Conservation (phyloP, 2,888 invertebrate species). For the Osmoderma eremita region DNA sequence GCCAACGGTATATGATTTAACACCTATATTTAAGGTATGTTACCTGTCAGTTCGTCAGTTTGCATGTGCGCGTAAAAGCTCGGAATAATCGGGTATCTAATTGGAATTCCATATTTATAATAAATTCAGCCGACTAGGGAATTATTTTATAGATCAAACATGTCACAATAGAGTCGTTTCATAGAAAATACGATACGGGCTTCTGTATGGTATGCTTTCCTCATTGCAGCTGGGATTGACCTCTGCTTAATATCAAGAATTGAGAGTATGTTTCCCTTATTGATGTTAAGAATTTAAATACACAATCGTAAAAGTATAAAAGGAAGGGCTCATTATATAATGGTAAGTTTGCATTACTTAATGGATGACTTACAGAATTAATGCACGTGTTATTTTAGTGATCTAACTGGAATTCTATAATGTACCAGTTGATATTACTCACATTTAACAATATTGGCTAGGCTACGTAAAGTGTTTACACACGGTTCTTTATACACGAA, state of each 20-base stretch:
- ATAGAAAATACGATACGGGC: conserved; percentile 1
- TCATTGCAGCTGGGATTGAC: conserved; percentile 15
- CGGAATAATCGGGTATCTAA: conserved; percentile 1
- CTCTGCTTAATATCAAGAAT: conserved; percentile 5
- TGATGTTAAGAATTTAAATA: conserved; percentile 3
- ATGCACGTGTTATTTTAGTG: conserved; percentile 16
- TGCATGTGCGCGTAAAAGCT: conserved; percentile 5
- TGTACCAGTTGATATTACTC: conserved; percentile 17
- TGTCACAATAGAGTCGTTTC: not conserved
- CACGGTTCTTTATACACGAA: not conserved
- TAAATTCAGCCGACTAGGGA: not conserved
- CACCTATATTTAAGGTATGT: conserved; percentile 19
- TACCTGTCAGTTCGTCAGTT: conserved; percentile 1
- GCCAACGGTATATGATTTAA: not conserved
- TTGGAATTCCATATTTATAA: not conserved
- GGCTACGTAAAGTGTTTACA: conserved; percentile 10
- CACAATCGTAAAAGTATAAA: not conserved
- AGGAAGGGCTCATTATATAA: conserved; percentile 25
- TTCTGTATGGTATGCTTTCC: not conserved
- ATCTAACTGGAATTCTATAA: conserved; percentile 13
- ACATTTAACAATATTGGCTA: conserved; percentile 17
- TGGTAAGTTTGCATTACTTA: conserved; percentile 19
- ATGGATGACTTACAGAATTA: not conserved
- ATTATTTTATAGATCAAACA: conserved; percentile 15
- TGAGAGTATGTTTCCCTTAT: conserved; percentile 4